A percentile compares a stretch with the other conserved stretches of the same genome.
Conservation (phyloP, 2,113 vertebrate species). For the Cebus imitator region DNA sequence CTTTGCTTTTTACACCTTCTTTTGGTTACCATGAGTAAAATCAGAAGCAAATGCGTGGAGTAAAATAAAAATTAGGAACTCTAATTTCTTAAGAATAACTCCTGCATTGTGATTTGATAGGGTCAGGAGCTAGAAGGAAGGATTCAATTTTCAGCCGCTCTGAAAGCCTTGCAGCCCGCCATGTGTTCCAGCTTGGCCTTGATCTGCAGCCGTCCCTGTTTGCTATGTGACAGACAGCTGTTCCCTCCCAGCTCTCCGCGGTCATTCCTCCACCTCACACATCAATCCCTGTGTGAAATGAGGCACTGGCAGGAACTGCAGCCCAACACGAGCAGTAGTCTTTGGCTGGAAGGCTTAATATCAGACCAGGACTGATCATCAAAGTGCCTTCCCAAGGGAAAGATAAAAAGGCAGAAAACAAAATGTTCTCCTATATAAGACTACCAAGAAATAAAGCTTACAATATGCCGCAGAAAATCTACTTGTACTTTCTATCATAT, state of each 20-base stretch:
- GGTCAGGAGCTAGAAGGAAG: slow-evolving; percentile 45
- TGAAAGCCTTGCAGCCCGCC: neutral
- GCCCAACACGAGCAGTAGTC: rapidly evolving
- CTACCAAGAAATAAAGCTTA: neutral
- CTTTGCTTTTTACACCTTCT: neutral
- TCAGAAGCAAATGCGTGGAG: neutral
- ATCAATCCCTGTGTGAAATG: neutral
- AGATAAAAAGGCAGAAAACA: slow-evolving; percentile 24
- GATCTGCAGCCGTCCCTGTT: slow-evolving; percentile 27
- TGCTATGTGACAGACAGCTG: slow-evolving; percentile 63
- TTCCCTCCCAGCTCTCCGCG: neutral
- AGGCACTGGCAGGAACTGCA: neutral
- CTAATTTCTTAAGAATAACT: neutral
- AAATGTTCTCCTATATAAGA: neutral
- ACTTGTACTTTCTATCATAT: slow-evolving; percentile 2
- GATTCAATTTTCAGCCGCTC: slow-evolving; percentile 55
- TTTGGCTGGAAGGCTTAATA: neutral
- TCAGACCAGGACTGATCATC: neutral
- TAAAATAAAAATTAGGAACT: slow-evolving; percentile 5
- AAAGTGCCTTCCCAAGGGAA: neutral
- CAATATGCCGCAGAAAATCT: neutral
- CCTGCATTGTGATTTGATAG: neutral
- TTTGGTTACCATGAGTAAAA: neutral
- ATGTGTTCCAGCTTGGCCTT: neutral
- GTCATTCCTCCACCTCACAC: neutral